Base-by-base conservation (phyloP, 1,140 invertebrate species). In the Oreohelix idahoensis region DNA sequence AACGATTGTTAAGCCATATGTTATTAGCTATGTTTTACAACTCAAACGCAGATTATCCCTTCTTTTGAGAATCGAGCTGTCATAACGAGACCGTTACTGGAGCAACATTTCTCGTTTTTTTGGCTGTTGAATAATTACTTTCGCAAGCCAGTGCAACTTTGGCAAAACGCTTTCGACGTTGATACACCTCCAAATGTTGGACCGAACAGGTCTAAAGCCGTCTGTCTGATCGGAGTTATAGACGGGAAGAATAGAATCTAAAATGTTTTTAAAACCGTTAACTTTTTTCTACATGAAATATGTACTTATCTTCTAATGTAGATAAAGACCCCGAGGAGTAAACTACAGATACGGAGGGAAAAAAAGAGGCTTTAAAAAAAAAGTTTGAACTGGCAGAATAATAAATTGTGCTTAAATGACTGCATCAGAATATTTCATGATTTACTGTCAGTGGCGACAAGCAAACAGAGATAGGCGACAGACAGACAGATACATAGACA, bases 11-110 rank as follows among this genome's bases (percentile, higher is more conserved):
- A 74, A 74, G 71, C 71, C 71, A 74, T 74, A 74, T 74, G 71
- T 74, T 42, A 74, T 74, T 74, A 74, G 71, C 71, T 0, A 74
- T 74, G 71, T 74, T 74, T 74, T 74, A 74, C 71, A 74, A 74
- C 71, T 74, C 38, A 74, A 26, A 49, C 2, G 42, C 38, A 74
- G 71, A 74, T 74, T 74, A 74, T 39, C 38, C 71, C 38, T 49
- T 39, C 71, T 49, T 74, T 49, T 74, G 38, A 49, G 71, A 74
- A 74, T 74, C 71, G 71, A 74, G 38, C 71, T 74, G 71, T 74
- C 71, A 74, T 74, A 74, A 74, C 38, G 38, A 49, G 42, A 74
- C 42, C 38, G 42, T 74, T 74, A 26, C 38, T 74, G 71, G 36
- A 23, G 36, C 17, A 29, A 42, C 38, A 74, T 39, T 42, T 39